Base-by-base conservation (phyloP, 2,888 invertebrate genomes). In the Tetranychus truncatus region DNA sequence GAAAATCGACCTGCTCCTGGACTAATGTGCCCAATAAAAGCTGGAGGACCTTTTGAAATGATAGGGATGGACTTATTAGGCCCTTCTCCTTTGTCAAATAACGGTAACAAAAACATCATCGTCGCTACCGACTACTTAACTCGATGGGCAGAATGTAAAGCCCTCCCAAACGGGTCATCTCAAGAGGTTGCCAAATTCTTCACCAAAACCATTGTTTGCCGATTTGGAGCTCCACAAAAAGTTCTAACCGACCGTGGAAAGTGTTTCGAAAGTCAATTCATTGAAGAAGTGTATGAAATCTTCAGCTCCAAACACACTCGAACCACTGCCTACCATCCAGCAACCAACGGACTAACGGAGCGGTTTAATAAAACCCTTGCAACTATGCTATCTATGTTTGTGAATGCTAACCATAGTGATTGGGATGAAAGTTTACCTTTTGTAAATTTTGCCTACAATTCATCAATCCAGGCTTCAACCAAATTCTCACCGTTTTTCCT, bases 321-420 rank as follows among this genome's bases (percentile, higher is more conserved):
- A 34, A 79, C 79, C 15, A 75, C 77, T 6, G 74, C 78, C 0
- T 79, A 77, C 74, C 75, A 77, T 5, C 79, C 79, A 0, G 45
- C 77, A 45, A 65, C 65, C 0, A 79, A 80, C 65, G 80, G 80
- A 0, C 55, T 79, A 1, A 76, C 76, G 0, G 80, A 80, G 75
- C 66, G 77, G 6, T 77, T 78, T 55, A 80, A 80, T 71, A 71
- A 74, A 21, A 79, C 78, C 1, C 21, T 80, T 7, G 76, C 77
- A 0, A 74, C 75, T 6, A 78, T 79, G 78, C 24, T 80, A 1
- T 75, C 78, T 0, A 74, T 72, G 21, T 80, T 78, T 66, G 77
- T 79, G 9, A 75, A 74, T 9, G 20, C 55, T 2, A n/a, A 45
- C 6, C 78, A 79, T 9, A 69, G 21, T 3, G 75, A 78, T 18